Conservation (phyloP, 2,113 vertebrate genomes). For the Sinocyclocheilus anophthalmus region DNA sequence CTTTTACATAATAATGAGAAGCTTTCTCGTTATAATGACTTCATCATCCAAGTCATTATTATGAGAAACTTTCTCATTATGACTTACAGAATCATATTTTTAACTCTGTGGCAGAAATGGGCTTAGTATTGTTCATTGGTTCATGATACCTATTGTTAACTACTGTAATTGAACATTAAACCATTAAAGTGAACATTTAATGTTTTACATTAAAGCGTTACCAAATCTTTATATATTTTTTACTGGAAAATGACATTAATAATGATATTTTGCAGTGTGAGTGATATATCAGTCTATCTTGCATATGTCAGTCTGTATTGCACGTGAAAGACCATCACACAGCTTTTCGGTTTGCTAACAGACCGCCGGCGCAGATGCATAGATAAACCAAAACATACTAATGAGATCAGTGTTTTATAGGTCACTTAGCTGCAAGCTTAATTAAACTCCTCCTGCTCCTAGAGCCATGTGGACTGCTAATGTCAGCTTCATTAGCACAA, state of each 20-base stretch:
- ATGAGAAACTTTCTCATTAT: background rate
- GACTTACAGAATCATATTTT: background rate
- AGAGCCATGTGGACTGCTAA: constrained; percentile 11
- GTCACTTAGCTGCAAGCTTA: constrained; percentile 35
- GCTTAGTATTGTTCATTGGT: background rate
- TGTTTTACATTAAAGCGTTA: background rate
- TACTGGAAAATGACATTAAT: background rate
- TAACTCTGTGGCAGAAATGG: too few relatives aligned
- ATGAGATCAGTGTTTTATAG: constrained; percentile 31
- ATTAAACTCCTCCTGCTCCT: constrained; percentile 20
- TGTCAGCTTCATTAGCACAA: constrained; percentile 30
- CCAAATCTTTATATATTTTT: background rate
- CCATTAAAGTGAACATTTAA: too few relatives aligned
- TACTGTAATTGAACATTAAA: too few relatives aligned
- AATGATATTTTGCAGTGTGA: background rate
- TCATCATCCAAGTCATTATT: too few relatives aligned
- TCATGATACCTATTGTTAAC: too few relatives aligned
- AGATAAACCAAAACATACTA: constrained; percentile 40
- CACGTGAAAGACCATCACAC: background rate
- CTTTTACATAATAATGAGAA: background rate
- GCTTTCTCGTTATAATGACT: background rate
- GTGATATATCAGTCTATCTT: background rate
- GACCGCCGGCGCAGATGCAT: constrained; percentile 33
- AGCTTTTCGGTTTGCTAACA: constrained; percentile 23
- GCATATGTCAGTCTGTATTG: background rate